Percentiles rank a stretch among this genome's conserved stretches.
These are phyloP conservation scores for Ectropis crepuscularia DNA, from an alignment of 2,888 invertebrate species.

Conservation along the genomic window DNA sequence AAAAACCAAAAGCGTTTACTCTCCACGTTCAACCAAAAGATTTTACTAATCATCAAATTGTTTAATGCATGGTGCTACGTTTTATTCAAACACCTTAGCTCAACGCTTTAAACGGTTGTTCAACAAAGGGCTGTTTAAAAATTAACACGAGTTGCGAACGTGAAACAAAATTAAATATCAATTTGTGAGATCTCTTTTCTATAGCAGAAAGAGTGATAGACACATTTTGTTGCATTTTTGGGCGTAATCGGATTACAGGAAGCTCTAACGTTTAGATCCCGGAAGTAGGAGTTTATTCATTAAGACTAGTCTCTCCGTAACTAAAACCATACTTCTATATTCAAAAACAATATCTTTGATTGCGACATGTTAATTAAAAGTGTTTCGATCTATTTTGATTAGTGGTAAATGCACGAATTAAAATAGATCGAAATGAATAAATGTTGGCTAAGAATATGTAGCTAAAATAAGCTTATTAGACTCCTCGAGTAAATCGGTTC, in stretches of 20 bases:
- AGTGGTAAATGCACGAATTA: no score
- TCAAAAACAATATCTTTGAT: no score
- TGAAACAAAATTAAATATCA: slow-evolving; percentile 57
- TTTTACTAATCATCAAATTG: slow-evolving; percentile 1
- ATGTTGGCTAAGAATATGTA: no score
- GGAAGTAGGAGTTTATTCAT: slow-evolving; percentile 40
- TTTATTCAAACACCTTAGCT: slow-evolving; percentile 23
- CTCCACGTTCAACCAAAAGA: background rate
- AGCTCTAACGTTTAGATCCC: slow-evolving; percentile 46
- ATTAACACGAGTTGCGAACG: slow-evolving; percentile 39
- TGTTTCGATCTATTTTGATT: no score
- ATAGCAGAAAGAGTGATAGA: slow-evolving; percentile 46
- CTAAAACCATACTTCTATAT: no score
- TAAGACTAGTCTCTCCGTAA: slow-evolving; percentile 19
- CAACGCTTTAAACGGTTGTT: slow-evolving; percentile 15
- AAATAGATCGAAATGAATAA: no score
- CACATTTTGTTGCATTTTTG: slow-evolving; percentile 57
- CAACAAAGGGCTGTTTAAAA: slow-evolving; percentile 32
- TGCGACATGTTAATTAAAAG: no score
- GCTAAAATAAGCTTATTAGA: no score
- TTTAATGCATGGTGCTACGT: slow-evolving; percentile 21
- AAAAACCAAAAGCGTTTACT: background rate
- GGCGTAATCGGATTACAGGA: slow-evolving; percentile 63
- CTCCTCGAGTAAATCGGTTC: no score
- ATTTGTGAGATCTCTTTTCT: slow-evolving; percentile 56